Percentiles rank a stretch among this genome's conserved stretches.
phyloP scores from a whole-genome alignment of 2,113 vertebrate species.

The Oreochromis aureus region DNA sequence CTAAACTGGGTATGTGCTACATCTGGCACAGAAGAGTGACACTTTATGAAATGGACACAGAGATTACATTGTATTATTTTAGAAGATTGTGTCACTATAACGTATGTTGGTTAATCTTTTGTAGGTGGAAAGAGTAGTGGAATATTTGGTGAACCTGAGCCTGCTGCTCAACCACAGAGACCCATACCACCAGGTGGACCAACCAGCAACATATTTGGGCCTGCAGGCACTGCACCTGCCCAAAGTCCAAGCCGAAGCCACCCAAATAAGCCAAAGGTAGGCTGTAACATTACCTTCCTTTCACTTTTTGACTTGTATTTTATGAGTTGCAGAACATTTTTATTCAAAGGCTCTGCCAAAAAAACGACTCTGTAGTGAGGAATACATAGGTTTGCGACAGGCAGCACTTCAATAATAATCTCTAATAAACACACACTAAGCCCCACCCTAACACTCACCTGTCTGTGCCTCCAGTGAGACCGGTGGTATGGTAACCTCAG shows the following conservation, averaged over 20 bases:
- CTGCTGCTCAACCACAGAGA: slow-evolving; percentile 69
- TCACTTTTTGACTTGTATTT: neutral
- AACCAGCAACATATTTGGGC: slow-evolving; percentile 81
- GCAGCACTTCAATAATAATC: neutral
- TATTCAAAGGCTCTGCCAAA: neutral
- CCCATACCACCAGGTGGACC: slow-evolving; percentile 75
- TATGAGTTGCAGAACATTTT: neutral
- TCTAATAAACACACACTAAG: neutral
- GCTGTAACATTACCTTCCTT: neutral
- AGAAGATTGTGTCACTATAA: neutral
- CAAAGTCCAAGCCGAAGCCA: slow-evolving; percentile 67
- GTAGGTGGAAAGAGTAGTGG: slow-evolving; percentile 80
- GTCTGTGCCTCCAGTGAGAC: neutral
- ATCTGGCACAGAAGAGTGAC: neutral
- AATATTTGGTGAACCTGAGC: slow-evolving; percentile 80
- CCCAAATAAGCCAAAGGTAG: slow-evolving; percentile 95
- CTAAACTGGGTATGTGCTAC: neutral
- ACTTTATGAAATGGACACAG: neutral
- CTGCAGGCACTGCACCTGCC: slow-evolving; percentile 54
- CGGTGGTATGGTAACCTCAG: neutral
- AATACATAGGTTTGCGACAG: neutral
- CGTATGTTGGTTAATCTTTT: neutral
- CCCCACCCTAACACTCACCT: neutral
- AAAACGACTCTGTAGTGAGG: neutral
- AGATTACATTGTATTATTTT: neutral